These are phyloP conservation scores for Taenaris catops DNA, from an alignment of 2,888 invertebrate species.

Conservation along the genomic window DNA sequence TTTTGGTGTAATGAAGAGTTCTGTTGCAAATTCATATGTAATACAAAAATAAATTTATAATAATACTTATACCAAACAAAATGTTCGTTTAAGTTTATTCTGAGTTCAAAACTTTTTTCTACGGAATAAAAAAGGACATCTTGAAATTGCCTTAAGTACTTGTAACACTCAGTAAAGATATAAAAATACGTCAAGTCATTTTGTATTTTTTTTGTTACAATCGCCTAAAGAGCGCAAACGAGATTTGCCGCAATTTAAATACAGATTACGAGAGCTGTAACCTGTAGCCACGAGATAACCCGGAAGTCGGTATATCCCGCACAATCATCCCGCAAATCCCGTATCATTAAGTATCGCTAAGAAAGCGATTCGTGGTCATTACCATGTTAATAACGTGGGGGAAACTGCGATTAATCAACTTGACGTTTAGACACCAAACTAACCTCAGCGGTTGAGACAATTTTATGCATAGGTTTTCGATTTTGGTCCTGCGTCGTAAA, in stretches of 20 bases:
- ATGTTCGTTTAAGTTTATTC: too few species aligned
- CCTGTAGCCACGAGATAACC: slow-evolving; percentile 56
- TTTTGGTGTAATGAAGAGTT: too few species aligned
- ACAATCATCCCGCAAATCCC: slow-evolving; percentile 72
- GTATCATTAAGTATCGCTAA: slow-evolving; percentile 77
- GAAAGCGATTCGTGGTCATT: slow-evolving; percentile 76
- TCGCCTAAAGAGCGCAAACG: background rate
- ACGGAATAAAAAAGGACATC: too few species aligned
- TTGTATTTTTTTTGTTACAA: too few species aligned
- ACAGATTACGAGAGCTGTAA: slow-evolving; percentile 25
- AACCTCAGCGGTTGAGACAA: slow-evolving; percentile 53
- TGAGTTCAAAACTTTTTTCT: too few species aligned
- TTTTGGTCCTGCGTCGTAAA: slow-evolving; percentile 27
- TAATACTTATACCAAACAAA: too few species aligned
- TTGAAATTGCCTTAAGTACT: too few species aligned
- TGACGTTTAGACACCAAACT: slow-evolving; percentile 59
- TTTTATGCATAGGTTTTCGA: slow-evolving; percentile 70
- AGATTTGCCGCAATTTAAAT: slow-evolving; percentile 15
- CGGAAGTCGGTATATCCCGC: slow-evolving; percentile 38
- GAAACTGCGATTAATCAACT: slow-evolving; percentile 72
- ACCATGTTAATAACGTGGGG: slow-evolving; percentile 78
- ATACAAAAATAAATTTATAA: too few species aligned
- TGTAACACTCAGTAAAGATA: too few species aligned
- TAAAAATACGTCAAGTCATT: too few species aligned
- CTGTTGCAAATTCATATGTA: too few species aligned